Evolutionary conservation across 1,140 invertebrate species (phyloP), one percentile per base, ranked within the genome.

Genomic region (Asobara japonica): DNA sequence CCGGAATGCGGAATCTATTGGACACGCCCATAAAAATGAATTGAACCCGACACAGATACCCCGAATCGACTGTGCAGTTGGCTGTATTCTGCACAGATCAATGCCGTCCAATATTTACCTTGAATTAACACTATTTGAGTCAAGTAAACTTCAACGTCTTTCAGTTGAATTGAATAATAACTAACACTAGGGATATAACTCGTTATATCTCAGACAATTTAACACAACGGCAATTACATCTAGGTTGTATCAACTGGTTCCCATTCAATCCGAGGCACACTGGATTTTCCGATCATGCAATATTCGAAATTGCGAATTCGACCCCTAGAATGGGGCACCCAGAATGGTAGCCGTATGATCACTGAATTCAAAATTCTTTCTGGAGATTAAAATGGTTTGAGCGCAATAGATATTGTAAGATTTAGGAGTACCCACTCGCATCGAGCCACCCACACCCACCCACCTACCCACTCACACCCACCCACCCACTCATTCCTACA

Each of bases 141-240:
- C 69, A 65, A n/a, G 62, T 72, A 74, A 73, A 72, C 69, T 67
- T 60, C 67, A 45, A 67, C 48, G 30, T 56, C 70, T 48, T 77
- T 56, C 62, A 80, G 79, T 80, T 80, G 78, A 76, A 78, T 80
- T 56, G 22, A 79, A 81, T 76, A 78, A 80, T 81, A 77, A 70
- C 67, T 60, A 75, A 56, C 51, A 56, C 18, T 18, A 22, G 20
- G 22, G 25, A 56, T 18, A 25, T 56, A 13, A 18, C 51, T 56
- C 51, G 22, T 27, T 56, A 45, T 45, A 56, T 56, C 51, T 56
- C 51, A 56, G 51, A 27, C 51, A 56, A 56, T 56, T 56, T 56
- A 56, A 56, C 51, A 56, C 51, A 56, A 56, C 51, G 22, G 51
- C 25, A 56, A 56, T 56, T 56, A 56, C 22, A 56, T 56, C n/a